phyloP scores from a whole-genome alignment of 2,888 invertebrate species.

The Osedax fenrisi region DNA sequence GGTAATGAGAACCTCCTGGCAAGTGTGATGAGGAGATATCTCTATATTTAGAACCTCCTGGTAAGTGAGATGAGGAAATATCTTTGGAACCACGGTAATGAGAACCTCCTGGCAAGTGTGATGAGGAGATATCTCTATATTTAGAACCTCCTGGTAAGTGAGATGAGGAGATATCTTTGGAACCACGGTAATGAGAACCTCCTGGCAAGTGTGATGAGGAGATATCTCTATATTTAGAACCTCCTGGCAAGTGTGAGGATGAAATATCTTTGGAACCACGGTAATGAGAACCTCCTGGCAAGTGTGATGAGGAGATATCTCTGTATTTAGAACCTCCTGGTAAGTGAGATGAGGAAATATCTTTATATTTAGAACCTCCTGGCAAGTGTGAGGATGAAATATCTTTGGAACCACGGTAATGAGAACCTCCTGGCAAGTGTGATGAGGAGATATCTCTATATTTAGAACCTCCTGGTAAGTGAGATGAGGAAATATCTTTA shows the following conservation, averaged over 20 bases:
- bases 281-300: not conserved
- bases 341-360: not conserved
- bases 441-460: not conserved
- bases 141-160: not conserved
- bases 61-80: not conserved
- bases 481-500: not conserved
- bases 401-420: not conserved
- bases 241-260: not conserved
- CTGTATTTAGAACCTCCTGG: not conserved
- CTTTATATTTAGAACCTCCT: not conserved
- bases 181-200: not conserved
- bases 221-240: not conserved
- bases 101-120: not conserved
- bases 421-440: not conserved
- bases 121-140: not conserved
- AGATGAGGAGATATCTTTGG: not conserved
- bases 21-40: not conserved
- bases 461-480: not conserved
- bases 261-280: not conserved
- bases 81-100: not conserved
- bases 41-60: not conserved
- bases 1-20: not conserved
- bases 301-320: not conserved
- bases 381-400: not conserved
- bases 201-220: not conserved